Conservation (phyloP, 2,888 invertebrate species). For the Drosophila engyochracea region DNA sequence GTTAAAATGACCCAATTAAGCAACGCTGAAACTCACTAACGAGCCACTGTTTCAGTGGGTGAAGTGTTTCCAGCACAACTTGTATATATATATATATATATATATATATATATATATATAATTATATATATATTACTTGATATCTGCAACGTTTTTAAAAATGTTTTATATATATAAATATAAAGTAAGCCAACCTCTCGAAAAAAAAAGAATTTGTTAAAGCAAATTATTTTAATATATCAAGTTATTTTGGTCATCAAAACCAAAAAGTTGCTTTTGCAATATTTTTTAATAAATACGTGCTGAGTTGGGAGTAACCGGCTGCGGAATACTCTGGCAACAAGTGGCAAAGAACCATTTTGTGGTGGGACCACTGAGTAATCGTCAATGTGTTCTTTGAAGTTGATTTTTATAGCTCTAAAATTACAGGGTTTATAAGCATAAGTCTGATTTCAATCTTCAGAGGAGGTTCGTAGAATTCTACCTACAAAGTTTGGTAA, state of each 20-base stretch:
- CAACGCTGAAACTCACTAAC: neutral
- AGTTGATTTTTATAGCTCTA: neutral
- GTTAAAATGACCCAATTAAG: slow-evolving; percentile 48
- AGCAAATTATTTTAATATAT: neutral
- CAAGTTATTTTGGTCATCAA: neutral
- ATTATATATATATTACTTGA: neutral
- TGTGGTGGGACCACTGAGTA: neutral
- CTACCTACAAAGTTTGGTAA: neutral
- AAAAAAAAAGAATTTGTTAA: too few relatives aligned
- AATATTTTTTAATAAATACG: neutral
- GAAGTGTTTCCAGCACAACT: neutral
- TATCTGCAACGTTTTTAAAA: neutral
- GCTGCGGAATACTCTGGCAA: neutral
- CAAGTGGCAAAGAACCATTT: neutral
- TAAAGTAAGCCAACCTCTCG: neutral
- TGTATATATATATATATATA: neutral
- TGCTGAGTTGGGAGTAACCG: neutral
- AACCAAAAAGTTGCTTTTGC: neutral
- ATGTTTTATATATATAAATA: neutral
- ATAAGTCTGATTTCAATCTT: neutral
- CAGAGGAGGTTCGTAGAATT: neutral
- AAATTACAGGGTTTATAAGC: neutral
- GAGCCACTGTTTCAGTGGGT: neutral
- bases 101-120: neutral
- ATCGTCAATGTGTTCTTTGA: neutral